Evolutionary conservation across 23 tunicate genomes (phyloP), one percentile per base, ranked within the genome.

Genomic region (Ascidia mentula): DNA sequence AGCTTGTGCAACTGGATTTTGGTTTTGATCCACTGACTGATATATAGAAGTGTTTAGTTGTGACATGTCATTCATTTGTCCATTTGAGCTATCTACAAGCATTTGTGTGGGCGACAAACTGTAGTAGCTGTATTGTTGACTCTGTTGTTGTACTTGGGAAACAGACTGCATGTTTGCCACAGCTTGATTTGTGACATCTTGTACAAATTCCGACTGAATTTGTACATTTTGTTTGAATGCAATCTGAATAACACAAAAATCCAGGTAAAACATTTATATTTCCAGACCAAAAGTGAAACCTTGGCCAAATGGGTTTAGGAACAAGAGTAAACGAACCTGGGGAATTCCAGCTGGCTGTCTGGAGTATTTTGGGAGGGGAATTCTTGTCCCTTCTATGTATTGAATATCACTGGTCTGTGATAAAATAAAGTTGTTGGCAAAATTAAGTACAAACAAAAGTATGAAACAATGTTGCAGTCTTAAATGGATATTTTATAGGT

Each of bases 361-460:
- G 6, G 84, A 82, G 38, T 60, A 31, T 35, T 46, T 34, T 32
- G 91, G 91, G 36, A 81, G 31, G 8, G 91, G 91, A 33, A 87
- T 76, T 34, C 72, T 37, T 15, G 91, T 87, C 6, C 86, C 86
- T 30, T 80, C 70, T 24, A 87, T n/a, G 53, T 65, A 87, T 40
- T 87, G 73, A 0, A 53, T 45, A 26, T 86, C 78, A 38, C 39
- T 36, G 35, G 31, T 34, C 76, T 20, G 65, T n/a, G 65, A n/a
- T n/a, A n/a, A n/a, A n/a, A n/a, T n/a, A n/a, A n/a, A n/a, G n/a
- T n/a, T n/a, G n/a, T n/a, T n/a, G n/a, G n/a, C n/a, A n/a, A n/a
- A n/a, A n/a, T n/a, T n/a, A n/a, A n/a, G n/a, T n/a, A n/a, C n/a
- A n/a, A n/a, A n/a, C n/a, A n/a, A n/a, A n/a, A n/a, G n/a, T n/a